Base-by-base conservation (phyloP, 2,113 vertebrate genomes). In the Pteruthius melanotis region DNA sequence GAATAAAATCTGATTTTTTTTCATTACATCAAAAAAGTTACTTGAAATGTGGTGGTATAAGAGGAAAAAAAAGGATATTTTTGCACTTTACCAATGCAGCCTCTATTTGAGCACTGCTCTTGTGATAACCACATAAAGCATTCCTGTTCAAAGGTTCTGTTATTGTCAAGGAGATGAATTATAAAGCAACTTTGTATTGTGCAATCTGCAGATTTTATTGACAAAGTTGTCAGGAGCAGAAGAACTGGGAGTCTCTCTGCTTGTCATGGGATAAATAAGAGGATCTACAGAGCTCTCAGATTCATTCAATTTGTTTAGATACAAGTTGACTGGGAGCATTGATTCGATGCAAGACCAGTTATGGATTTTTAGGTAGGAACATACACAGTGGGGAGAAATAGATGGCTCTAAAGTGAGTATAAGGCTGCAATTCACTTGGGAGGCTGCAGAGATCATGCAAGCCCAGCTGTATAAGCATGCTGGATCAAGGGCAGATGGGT, bases 271-370 rank as follows among this genome's bases (percentile, higher is more conserved):
- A 97, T 97, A 97, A 97, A 97, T 97, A 96, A 97, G 93, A 95
- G 89, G 88, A 95, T 97, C 94, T 97, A 94, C 93, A n/a, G 53
- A 88, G 95, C 86, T 96, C 80, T 92, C 90, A 92, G 91, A 53
- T 98, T 96, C 96, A 98, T 98, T 98, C 94, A 97, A 95, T 98
- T 98, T 97, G 96, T 96, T 98, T 98, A 97, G 96, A 97, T 95
- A 97, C 91, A 93, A 96, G 93, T 91, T 95, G 97, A 97, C 95
- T 96, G 80, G 89, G 74, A 95, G 89, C 97, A 98, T 96, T 97
- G 97, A 98, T 98, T 97, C 72, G 26, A 87, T 39, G 92, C 47
- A 45, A 97, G 90, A 93, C 79, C 8, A 1, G 91, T 83, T 97
- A 98, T 96, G 91, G 97, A 98, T 98, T 98, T 98, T 97, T 94